Evolutionary conservation across 2,113 vertebrate species (phyloP).

Genomic region (Loxodonta africana): DNA sequence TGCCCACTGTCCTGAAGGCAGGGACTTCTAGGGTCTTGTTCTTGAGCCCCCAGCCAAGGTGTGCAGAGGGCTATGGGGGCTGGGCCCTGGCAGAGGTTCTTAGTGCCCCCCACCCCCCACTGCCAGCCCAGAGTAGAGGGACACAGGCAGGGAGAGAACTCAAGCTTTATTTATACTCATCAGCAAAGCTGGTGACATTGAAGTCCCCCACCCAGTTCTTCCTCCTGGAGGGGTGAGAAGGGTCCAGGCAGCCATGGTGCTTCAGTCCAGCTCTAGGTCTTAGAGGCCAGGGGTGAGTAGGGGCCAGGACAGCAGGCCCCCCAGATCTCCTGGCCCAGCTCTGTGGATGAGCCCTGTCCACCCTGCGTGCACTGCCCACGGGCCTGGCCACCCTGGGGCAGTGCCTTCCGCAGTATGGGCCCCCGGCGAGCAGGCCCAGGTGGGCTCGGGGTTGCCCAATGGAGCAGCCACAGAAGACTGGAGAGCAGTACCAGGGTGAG

Average conservation of each 20-base stretch:
- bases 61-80: neutral
- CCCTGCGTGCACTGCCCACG: neutral
- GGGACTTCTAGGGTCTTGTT: too few relatives aligned
- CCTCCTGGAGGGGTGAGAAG: neutral
- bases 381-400: neutral
- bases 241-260: too few relatives aligned
- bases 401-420: accelerated
- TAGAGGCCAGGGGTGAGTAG: neutral
- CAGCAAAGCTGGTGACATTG: accelerated
- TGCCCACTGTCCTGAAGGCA: too few relatives aligned
- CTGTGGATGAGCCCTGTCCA: neutral
- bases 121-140: neutral
- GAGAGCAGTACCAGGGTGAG: constrained; percentile 50
- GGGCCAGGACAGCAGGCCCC: too few relatives aligned
- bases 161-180: constrained; percentile 62
- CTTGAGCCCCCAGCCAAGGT: neutral
- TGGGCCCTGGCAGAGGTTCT: neutral
- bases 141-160: neutral
- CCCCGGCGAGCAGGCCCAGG: neutral
- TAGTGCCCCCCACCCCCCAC: neutral
- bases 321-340: neutral
- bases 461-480: constrained; percentile 74
- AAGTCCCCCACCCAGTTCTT: neutral
- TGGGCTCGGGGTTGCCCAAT: neutral
- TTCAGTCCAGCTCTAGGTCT: neutral